These are phyloP conservation scores for Limnephilus auricula DNA, from an alignment of 2,888 invertebrate species.

Conservation along the genomic window DNA sequence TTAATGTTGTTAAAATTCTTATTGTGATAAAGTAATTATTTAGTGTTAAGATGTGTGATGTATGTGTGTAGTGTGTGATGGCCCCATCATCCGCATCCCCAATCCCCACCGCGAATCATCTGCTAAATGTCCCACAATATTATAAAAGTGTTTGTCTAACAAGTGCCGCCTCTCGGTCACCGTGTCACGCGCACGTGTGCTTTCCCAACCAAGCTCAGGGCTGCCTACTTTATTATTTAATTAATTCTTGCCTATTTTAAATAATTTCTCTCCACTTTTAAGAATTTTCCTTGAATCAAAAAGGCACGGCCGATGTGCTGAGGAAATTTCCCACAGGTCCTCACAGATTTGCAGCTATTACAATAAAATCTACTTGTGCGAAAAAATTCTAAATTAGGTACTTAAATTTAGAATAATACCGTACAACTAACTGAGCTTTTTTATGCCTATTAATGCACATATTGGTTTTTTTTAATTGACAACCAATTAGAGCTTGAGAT, in stretches of 20 bases:
- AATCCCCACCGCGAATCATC: constrained; percentile 63
- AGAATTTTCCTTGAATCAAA: not conserved
- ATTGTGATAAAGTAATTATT: no score
- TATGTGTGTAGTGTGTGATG: not conserved
- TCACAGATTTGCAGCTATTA: not conserved
- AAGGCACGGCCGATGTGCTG: not conserved
- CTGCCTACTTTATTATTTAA: not conserved
- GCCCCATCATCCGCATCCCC: constrained; percentile 6
- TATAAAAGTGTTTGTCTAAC: constrained; percentile 66
- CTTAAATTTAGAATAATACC: not conserved
- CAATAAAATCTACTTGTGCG: not conserved
- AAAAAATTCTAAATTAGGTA: not conserved
- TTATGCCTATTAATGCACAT: no score
- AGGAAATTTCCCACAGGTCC: not conserved
- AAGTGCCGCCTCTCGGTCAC: constrained; percentile 66
- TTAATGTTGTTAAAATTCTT: no score
- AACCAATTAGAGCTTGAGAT: no score
- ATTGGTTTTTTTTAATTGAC: no score
- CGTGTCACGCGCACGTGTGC: constrained; percentile 66
- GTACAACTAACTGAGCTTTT: no score
- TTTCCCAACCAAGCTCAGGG: not conserved
- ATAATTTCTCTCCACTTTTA: not conserved
- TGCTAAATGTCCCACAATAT: constrained; percentile 67
- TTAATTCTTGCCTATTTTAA: not conserved
- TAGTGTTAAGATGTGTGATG: no score